phyloP scores from a whole-genome alignment of 1,140 invertebrate genomes.

The Eciton burchellii region DNA sequence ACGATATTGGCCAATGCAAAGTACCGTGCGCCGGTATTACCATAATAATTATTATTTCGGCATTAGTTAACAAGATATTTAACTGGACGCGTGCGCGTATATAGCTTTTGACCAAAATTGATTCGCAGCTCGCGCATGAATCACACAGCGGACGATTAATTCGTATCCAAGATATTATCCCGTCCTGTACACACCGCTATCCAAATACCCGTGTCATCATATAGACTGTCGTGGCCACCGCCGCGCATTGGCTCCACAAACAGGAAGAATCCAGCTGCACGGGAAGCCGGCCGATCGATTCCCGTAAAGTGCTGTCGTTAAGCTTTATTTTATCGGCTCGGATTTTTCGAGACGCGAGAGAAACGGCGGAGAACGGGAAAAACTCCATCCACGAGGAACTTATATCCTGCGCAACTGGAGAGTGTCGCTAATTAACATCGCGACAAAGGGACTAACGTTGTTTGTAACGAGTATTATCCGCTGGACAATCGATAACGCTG shows the following conservation, averaged over 20 bases:
- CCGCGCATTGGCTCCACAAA: constrained; percentile 11
- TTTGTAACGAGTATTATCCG: background rate
- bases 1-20: background rate
- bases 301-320: background rate
- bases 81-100: background rate
- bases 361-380: background rate
- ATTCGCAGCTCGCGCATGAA: constrained; percentile 33
- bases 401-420: background rate
- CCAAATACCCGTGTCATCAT: constrained; percentile 52
- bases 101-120: constrained; percentile 43
- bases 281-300: constrained; percentile 35
- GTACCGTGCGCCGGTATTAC: background rate
- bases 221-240: constrained; percentile 14
- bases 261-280: constrained; percentile 19
- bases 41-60: constrained; percentile 44
- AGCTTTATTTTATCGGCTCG: constrained; percentile 11
- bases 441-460: constrained; percentile 11
- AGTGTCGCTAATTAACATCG: background rate
- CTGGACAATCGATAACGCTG: constrained; percentile 16
- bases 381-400: no score
- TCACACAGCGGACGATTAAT: constrained; percentile 18
- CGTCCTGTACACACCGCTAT: constrained; percentile 44
- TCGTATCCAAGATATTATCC: constrained; percentile 51
- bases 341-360: background rate
- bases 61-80: constrained; percentile 30